Evolutionary conservation across 1,140 invertebrate species (phyloP).

Genomic region (Gyrodactylus salaris): DNA sequence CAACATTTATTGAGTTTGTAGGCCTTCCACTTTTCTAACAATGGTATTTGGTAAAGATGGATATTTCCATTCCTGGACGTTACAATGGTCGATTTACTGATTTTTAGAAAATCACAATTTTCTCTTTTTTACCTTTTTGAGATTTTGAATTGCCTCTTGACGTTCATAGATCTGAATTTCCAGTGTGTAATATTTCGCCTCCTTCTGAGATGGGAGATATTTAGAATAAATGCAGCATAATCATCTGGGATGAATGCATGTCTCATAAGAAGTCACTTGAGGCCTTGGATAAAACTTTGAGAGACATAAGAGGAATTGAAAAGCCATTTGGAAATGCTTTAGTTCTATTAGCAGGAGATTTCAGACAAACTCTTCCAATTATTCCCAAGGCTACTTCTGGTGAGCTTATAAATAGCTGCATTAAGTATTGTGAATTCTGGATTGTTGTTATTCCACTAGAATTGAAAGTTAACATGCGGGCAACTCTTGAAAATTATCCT

Average conservation of each 20-base stretch:
- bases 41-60: not conserved
- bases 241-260: constrained; percentile 20
- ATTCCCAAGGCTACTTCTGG: constrained; percentile 6
- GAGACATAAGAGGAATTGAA: constrained; percentile 1
- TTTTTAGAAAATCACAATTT: not conserved
- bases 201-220: constrained; percentile 11
- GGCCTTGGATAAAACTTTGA: constrained; percentile 6
- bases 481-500: constrained; percentile 9
- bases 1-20: not conserved
- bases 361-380: constrained; percentile 9
- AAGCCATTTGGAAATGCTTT: constrained; percentile 8
- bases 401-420: constrained; percentile 2
- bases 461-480: constrained; percentile 12
- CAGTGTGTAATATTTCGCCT: constrained; percentile 12
- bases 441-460: constrained; percentile 9
- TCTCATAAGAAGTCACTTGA: constrained; percentile 11
- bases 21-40: not conserved
- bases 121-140: constrained; percentile 11
- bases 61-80: too few species aligned
- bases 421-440: constrained; percentile 12
- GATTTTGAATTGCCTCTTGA: constrained; percentile 12
- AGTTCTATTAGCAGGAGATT: constrained; percentile 9
- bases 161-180: constrained; percentile 9
- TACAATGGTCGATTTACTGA: too few species aligned
- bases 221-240: constrained; percentile 13